Percentiles rank a stretch among this genome's conserved stretches.
These are phyloP conservation scores for Cerceris ruficornis DNA, from an alignment of 2,888 invertebrate species.

Conservation along the genomic window DNA sequence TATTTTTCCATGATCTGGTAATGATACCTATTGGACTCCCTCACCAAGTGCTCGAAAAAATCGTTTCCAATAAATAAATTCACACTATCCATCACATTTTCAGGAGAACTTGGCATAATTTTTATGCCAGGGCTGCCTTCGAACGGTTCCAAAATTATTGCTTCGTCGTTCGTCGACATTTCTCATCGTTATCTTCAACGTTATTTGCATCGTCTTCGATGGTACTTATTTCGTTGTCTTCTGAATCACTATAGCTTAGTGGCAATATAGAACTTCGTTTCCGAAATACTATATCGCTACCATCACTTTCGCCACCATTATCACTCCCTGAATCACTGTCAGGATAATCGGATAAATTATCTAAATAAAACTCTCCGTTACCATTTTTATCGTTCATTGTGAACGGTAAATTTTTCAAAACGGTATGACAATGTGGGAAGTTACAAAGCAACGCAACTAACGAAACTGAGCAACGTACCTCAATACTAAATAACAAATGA, in stretches of 20 bases:
- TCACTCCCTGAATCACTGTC: conserved; percentile 31
- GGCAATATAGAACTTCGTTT: conserved; percentile 12
- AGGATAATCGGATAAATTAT: conserved; percentile 32
- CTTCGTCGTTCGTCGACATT: conserved; percentile 46
- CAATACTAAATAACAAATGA: no score
- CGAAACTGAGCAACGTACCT: background rate
- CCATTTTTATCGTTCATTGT: conserved; percentile 3
- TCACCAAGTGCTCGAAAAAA: conserved; percentile 44
- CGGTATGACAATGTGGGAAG: background rate
- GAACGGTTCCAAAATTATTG: conserved; percentile 46
- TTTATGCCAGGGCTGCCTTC: conserved; percentile 42
- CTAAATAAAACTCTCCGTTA: conserved; percentile 26
- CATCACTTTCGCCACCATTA: conserved; percentile 30
- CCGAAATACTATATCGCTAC: conserved; percentile 18
- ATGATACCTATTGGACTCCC: conserved; percentile 53
- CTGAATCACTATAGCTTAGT: conserved; percentile 40
- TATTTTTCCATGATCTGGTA: conserved; percentile 37
- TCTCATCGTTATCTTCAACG: conserved; percentile 34
- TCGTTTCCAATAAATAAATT: conserved; percentile 57
- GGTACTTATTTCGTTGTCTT: conserved; percentile 13
- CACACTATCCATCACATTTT: conserved; percentile 41
- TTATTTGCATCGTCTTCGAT: conserved; percentile 18
- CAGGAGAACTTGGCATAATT: conserved; percentile 38
- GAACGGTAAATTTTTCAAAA: conserved; percentile 9
- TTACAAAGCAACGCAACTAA: conserved; percentile 8